Evolutionary conservation across 2,797 vertebrate species (phyloP).

Genomic region (Tadarida brasiliensis): DNA sequence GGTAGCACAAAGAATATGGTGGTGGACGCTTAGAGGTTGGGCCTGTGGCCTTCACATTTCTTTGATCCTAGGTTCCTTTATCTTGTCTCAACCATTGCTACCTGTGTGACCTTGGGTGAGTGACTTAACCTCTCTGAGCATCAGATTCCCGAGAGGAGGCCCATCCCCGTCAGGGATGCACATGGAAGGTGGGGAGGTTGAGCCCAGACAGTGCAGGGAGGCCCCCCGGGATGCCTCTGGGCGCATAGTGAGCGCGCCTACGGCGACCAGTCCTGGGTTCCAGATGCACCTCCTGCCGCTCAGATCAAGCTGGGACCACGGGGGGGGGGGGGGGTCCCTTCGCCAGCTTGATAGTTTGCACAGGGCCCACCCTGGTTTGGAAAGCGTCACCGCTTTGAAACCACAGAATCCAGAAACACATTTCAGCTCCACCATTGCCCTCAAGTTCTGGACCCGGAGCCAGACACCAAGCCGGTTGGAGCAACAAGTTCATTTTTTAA

Average conservation of each 20-base stretch:
- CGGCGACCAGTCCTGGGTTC: background rate
- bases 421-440: slow-evolving; percentile 60
- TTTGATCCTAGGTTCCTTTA: background rate
- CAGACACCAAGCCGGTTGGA: slow-evolving; percentile 66
- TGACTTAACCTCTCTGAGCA: background rate
- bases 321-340: background rate
- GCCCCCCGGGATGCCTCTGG: background rate
- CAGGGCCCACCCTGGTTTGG: slow-evolving; percentile 51
- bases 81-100: background rate
- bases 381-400: slow-evolving; percentile 46
- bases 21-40: background rate
- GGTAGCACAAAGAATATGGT: background rate
- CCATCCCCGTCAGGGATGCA: too few species aligned
- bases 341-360: background rate
- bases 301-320: background rate
- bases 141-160: background rate
- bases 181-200: background rate
- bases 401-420: slow-evolving; percentile 75
- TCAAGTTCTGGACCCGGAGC: slow-evolving; percentile 69
- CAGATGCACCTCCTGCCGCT: background rate
- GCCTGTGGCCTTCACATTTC: background rate
- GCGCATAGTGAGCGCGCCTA: background rate
- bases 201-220: background rate
- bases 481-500: slow-evolving; percentile 63
- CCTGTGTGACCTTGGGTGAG: background rate